Conservation (phyloP, 2,888 invertebrate genomes). For the Seladonia tumulorum region DNA sequence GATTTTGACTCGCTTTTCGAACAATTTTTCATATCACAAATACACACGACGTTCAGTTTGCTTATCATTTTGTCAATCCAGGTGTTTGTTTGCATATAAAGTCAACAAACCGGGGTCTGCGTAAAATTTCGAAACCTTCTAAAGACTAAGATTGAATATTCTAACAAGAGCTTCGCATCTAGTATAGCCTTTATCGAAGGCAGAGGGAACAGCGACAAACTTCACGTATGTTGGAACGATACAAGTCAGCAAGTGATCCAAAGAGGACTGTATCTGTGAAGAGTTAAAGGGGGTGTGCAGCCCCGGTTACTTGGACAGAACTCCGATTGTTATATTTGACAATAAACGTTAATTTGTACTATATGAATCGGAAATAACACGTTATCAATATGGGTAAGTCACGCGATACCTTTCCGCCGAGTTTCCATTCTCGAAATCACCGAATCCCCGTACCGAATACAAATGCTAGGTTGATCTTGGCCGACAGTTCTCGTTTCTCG, state of each 20-base stretch:
- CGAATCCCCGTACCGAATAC: slow-evolving; percentile 27
- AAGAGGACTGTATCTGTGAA: slow-evolving; percentile 58
- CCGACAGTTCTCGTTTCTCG: background rate
- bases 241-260: slow-evolving; percentile 64
- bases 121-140: background rate
- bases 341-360: slow-evolving; percentile 70
- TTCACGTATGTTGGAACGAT: slow-evolving; percentile 57
- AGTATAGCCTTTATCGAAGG: background rate
- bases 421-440: slow-evolving; percentile 17
- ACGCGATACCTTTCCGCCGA: slow-evolving; percentile 1
- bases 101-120: background rate
- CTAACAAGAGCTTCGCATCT: background rate
- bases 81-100: background rate
- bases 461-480: slow-evolving; percentile 36
- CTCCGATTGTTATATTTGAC: slow-evolving; percentile 69
- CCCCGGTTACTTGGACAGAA: slow-evolving; percentile 65
- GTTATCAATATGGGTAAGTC: slow-evolving; percentile 75
- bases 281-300: slow-evolving; percentile 65
- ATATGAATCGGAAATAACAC: slow-evolving; percentile 75
- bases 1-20: background rate
- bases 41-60: background rate
- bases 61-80: background rate
- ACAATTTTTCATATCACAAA: background rate
- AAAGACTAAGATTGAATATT: background rate
- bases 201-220: slow-evolving; percentile 37